Evolutionary conservation across 2,888 invertebrate genomes (phyloP), one percentile per base, ranked within the genome.

Genomic region (Diploptera punctata): DNA sequence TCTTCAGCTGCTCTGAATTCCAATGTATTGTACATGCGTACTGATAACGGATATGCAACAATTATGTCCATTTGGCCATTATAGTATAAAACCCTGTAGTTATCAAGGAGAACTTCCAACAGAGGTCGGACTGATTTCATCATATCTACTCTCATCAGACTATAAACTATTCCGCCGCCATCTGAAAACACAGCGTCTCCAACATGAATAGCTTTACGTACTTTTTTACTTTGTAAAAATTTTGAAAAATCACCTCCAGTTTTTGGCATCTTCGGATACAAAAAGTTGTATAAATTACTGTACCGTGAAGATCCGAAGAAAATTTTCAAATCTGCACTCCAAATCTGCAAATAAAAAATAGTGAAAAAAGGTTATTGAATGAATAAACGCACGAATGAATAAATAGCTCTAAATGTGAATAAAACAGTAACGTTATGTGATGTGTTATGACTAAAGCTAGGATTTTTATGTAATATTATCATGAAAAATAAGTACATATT

Each of bases 181-280:
- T 86, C 86, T 78, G 91, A 84, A 80, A 93, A 96, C 0, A 91
- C 86, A 29, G 87, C 82, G 77, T 93, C 90, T 24, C 87, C 87
- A 1, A 87, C 87, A 75, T 87, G 87, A 2, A 87, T 76, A 0
- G 87, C 86, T 19, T 81, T 80, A 2, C 87, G 81, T 1, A 86
- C 82, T 26, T 68, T 33, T 2, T 83, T 82, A 0, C 81, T 81
- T 31, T 81, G 81, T 71, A 86, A 10, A 77, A 82, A 87, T 67
- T 19, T 43, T 13, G 21, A 43, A 57, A 69, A 71, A 47, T 70
- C 43, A n/a, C 72, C 72, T 19, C 52, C 67, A 10, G 31, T 33
- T 33, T 18, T 21, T 4, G 71, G 71, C 10, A 44, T 52, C 19
- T 60, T 44, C 52, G 86, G 85, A 78, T 83, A 80, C 0, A 86